phyloP scores from a whole-genome alignment of 2,888 invertebrate genomes.

The Mythimna pallens region DNA sequence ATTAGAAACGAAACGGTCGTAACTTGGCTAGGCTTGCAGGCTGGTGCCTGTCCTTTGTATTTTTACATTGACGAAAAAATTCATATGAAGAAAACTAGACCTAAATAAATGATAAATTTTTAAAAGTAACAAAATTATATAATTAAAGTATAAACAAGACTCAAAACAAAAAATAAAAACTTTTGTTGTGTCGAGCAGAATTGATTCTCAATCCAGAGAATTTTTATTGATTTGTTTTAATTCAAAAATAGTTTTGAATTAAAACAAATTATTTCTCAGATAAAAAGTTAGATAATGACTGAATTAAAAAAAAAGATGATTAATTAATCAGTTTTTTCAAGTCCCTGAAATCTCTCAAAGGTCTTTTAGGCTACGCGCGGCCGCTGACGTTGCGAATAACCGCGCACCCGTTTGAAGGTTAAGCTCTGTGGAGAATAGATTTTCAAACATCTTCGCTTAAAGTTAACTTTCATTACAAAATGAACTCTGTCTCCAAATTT shows the following conservation, averaged over 20 bases:
- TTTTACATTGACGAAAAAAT: no score
- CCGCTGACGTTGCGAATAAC: background rate
- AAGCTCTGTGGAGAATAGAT: background rate
- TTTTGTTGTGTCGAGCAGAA: background rate
- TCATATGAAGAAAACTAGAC: no score
- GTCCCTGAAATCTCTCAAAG: background rate
- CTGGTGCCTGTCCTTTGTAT: no score
- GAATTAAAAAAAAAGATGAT: background rate
- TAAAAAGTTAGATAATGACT: background rate
- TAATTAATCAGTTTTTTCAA: background rate
- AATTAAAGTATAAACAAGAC: background rate
- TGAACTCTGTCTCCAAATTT: background rate
- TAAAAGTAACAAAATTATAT: background rate
- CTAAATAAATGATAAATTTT: no score
- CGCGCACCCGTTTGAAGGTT: background rate
- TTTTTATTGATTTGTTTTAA: no score
- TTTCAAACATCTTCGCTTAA: background rate
- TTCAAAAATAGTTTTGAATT: no score
- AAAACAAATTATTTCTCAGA: background rate
- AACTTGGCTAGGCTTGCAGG: no score
- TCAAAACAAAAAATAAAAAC: no score
- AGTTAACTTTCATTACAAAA: background rate
- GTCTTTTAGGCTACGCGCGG: background rate
- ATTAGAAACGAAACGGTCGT: no score
- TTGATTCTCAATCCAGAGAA: background rate